These are phyloP conservation scores for Pheosia gnoma DNA, from an alignment of 2,888 invertebrate genomes.

Conservation along the genomic window DNA sequence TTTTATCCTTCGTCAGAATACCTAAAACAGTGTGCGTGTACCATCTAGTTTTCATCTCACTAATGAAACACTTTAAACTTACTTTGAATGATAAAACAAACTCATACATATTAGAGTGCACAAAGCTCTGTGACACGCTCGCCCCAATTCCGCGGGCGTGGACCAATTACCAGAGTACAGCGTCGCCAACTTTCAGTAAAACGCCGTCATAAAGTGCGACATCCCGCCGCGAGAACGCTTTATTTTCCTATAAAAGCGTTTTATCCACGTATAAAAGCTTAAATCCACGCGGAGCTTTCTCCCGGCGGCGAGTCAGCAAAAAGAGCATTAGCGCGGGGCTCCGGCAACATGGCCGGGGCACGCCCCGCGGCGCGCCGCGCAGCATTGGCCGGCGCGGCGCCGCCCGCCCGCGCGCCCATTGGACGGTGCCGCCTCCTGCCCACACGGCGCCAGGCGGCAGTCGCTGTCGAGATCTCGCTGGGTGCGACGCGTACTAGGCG, in stretches of 20 bases:
- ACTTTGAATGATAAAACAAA: slow-evolving; percentile 24
- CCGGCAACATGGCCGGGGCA: slow-evolving; percentile 76
- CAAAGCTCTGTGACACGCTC: slow-evolving; percentile 47
- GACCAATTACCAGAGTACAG: slow-evolving; percentile 73
- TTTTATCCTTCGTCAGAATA: too few species aligned
- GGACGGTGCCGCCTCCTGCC: slow-evolving; percentile 53
- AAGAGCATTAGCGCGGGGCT: slow-evolving; percentile 75
- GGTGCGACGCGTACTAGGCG: slow-evolving; percentile 36
- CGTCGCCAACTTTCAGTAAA: slow-evolving; percentile 81
- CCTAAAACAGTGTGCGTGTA: too few species aligned
- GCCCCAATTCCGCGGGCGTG: slow-evolving; percentile 67
- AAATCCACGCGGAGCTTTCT: slow-evolving; percentile 83
- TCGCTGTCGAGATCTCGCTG: slow-evolving; percentile 54
- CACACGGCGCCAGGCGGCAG: slow-evolving; percentile 44
- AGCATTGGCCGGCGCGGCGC: slow-evolving; percentile 53
- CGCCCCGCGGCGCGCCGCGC: slow-evolving; percentile 60
- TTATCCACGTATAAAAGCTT: slow-evolving; percentile 84
- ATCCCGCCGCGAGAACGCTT: slow-evolving; percentile 81
- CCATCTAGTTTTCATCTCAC: neutral
- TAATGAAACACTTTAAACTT: neutral
- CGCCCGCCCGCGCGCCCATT: slow-evolving; percentile 45
- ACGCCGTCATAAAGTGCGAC: slow-evolving; percentile 79
- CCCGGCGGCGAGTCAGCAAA: slow-evolving; percentile 76
- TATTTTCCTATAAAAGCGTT: slow-evolving; percentile 83
- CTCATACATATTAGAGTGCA: slow-evolving; percentile 19